Conservation (phyloP, 2,113 vertebrate species). For the Gallinago media region DNA sequence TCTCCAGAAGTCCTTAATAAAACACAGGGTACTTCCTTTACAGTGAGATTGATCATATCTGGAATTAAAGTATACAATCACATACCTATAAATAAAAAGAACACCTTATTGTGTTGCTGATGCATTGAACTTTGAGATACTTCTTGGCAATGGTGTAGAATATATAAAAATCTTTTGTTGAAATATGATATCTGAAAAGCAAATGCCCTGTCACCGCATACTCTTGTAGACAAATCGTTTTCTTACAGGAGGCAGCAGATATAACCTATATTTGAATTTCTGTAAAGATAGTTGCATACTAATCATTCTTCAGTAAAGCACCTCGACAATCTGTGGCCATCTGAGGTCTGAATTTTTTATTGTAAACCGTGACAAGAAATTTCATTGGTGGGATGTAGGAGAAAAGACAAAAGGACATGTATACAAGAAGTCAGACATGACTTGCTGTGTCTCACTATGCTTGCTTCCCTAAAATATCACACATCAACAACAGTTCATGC, state of each 20-base stretch:
- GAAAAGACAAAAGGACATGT: neutral
- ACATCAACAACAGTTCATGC: neutral
- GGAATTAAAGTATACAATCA: neutral
- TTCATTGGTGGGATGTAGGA: neutral
- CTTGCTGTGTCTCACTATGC: neutral
- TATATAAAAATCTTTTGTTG: neutral
- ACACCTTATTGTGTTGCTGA: neutral
- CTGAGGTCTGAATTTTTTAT: neutral
- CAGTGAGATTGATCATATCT: neutral
- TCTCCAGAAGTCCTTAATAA: slow-evolving; percentile 15
- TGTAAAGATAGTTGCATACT: neutral
- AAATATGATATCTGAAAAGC: neutral
- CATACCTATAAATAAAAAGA: neutral
- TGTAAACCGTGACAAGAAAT: neutral
- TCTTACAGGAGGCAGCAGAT: neutral
- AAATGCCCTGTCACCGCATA: neutral
- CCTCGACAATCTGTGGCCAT: neutral
- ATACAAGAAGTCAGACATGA: neutral
- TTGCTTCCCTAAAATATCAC: neutral
- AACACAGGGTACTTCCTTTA: neutral
- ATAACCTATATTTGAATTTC: neutral
- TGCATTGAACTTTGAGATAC: neutral
- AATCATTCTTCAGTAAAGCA: neutral
- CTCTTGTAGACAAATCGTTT: neutral
- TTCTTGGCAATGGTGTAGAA: neutral